phyloP scores from a whole-genome alignment of 2,888 invertebrate species.

The Nudaria mundana region DNA sequence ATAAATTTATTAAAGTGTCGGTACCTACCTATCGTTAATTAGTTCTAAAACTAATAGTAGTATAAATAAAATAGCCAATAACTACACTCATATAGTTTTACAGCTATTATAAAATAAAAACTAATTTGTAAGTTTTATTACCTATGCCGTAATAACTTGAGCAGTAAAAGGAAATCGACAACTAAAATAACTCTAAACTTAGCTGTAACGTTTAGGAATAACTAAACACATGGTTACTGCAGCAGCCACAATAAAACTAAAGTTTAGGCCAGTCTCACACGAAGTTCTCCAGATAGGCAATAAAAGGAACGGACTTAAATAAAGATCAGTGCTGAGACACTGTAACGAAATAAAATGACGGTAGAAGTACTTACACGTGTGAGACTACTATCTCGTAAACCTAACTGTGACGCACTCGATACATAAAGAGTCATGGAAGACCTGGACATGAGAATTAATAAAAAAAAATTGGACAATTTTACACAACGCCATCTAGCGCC shows the following conservation, averaged over 20 bases:
- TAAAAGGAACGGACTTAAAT: slow-evolving; percentile 51
- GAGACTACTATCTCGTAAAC: too few species aligned
- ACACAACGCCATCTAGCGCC: too few species aligned
- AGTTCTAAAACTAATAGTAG: background rate
- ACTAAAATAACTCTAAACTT: slow-evolving; percentile 26
- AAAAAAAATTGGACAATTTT: too few species aligned
- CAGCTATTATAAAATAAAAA: slow-evolving; percentile 12
- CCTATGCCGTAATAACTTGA: slow-evolving; percentile 8
- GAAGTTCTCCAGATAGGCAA: slow-evolving; percentile 52
- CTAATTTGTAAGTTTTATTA: slow-evolving; percentile 13
- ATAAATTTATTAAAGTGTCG: too few species aligned
- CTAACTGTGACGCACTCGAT: too few species aligned
- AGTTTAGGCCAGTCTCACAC: slow-evolving; percentile 53
- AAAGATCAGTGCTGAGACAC: slow-evolving; percentile 32
- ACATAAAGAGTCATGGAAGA: too few species aligned
- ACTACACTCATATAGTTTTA: slow-evolving; percentile 15
- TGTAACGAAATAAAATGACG: slow-evolving; percentile 39
- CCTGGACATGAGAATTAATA: too few species aligned
- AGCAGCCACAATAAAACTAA: slow-evolving; percentile 43
- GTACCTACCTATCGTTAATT: background rate
- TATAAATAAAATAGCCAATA: background rate
- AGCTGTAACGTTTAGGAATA: slow-evolving; percentile 29
- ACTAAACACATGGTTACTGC: slow-evolving; percentile 47
- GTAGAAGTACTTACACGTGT: slow-evolving; percentile 21
- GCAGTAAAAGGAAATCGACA: slow-evolving; percentile 23